Conservation (phyloP, 1,140 invertebrate genomes). For the Oedothorax gibbosus region DNA sequence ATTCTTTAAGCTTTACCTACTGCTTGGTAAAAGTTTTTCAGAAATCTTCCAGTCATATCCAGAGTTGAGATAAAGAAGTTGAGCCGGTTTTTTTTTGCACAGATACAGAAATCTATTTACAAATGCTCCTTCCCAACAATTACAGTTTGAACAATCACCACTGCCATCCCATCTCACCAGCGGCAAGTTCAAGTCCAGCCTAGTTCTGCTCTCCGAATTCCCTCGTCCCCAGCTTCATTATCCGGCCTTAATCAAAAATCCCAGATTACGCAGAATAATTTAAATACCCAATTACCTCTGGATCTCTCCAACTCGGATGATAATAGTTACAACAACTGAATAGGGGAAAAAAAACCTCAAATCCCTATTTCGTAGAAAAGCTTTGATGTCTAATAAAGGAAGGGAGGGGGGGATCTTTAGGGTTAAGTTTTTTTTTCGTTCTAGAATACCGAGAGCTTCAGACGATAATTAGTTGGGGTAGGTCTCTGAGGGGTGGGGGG, state of each 20-base stretch:
- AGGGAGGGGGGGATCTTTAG: conserved; percentile 14
- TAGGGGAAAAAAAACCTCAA: conserved; percentile 1
- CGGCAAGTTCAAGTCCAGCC: neutral
- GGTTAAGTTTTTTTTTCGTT: conserved; percentile 13
- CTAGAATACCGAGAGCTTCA: neutral
- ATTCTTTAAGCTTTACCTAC: no score
- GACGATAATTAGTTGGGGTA: conserved; percentile 7
- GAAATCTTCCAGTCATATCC: no score
- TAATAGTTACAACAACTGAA: neutral
- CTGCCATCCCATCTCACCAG: no score
- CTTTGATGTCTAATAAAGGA: conserved; percentile 18
- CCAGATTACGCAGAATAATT: conserved; percentile 45
- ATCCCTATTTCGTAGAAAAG: neutral
- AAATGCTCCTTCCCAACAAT: no score
- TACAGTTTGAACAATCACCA: no score
- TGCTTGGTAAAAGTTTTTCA: no score
- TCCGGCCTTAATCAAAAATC: conserved; percentile 52
- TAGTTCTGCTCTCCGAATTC: neutral
- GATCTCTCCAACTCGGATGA: neutral
- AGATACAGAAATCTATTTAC: no score
- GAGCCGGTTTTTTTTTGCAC: no score
- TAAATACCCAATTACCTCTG: conserved; percentile 48
- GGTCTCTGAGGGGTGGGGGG: no score
- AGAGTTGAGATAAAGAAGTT: no score
- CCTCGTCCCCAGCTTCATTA: conserved; percentile 22